Percentiles rank a stretch among this genome's conserved stretches.
Conservation (phyloP, 2,113 vertebrate genomes). For the Otus sunia region DNA sequence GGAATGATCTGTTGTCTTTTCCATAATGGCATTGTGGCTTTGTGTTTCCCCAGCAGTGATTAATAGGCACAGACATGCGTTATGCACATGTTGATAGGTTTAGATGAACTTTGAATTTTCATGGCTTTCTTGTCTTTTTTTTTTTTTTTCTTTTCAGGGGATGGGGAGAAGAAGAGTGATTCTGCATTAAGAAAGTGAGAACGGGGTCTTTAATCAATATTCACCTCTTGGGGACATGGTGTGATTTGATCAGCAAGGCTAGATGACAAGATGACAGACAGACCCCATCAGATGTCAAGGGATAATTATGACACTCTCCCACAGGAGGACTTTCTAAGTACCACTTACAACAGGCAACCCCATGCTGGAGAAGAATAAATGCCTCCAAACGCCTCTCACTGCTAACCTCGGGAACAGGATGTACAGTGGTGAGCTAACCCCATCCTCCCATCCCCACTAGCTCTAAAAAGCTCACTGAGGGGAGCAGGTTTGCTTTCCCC, state of each 20-base stretch:
- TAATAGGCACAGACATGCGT: constrained; percentile 61
- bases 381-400: not conserved
- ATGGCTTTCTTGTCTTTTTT: not conserved
- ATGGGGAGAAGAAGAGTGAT: not conserved
- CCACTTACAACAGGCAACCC: not conserved
- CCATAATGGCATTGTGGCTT: constrained; percentile 53
- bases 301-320: not conserved
- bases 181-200: constrained; percentile 3
- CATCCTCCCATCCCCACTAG: not conserved
- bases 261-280: not conserved
- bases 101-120: constrained; percentile 53
- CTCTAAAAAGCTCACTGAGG: not conserved
- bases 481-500: not conserved
- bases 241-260: not conserved
- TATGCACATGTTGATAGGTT: constrained; percentile 64
- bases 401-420: not conserved
- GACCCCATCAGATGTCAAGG: not conserved
- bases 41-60: constrained; percentile 61
- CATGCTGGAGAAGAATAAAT: not conserved
- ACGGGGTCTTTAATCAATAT: not conserved
- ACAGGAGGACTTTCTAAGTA: not conserved
- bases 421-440: not conserved
- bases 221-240: not conserved
- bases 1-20: constrained; percentile 67
- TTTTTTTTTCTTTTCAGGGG: not conserved